Conservation (phyloP, 2,888 invertebrate genomes). For the Synanthedon tipuliformis region DNA sequence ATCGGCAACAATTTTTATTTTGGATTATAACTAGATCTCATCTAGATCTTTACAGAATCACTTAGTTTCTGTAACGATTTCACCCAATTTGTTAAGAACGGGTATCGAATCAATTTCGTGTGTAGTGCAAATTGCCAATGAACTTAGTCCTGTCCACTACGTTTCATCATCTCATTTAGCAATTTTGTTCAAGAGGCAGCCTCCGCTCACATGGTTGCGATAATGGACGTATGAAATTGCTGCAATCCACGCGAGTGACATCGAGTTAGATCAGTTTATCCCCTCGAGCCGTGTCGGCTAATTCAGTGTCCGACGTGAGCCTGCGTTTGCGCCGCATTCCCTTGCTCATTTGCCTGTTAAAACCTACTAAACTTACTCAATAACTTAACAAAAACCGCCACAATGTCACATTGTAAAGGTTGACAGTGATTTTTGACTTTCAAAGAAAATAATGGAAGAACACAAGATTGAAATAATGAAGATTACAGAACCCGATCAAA, state of each 20-base stretch:
- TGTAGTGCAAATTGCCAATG: not conserved
- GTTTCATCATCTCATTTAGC: slow-evolving; percentile 22
- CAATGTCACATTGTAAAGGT: too few relatives aligned
- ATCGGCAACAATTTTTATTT: too few relatives aligned
- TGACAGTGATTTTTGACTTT: not conserved
- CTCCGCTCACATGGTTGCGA: slow-evolving; percentile 45
- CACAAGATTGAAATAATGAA: slow-evolving; percentile 25
- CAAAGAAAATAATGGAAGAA: not conserved
- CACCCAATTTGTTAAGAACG: too few relatives aligned
- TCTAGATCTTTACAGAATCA: too few relatives aligned
- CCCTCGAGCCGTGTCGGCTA: slow-evolving; percentile 23
- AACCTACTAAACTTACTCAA: not conserved
- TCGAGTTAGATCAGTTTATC: slow-evolving; percentile 50
- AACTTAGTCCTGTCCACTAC: not conserved
- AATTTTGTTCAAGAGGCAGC: slow-evolving; percentile 50
- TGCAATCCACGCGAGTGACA: slow-evolving; percentile 50
- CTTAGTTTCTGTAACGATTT: too few relatives aligned
- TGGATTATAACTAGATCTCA: too few relatives aligned
- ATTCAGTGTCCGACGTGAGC: slow-evolving; percentile 19
- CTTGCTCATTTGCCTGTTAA: not conserved
- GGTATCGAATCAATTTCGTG: too few relatives aligned
- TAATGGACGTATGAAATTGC: slow-evolving; percentile 55
- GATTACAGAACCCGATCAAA: slow-evolving; percentile 35
- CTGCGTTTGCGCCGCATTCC: slow-evolving; percentile 24
- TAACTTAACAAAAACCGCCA: too few relatives aligned